These are phyloP conservation scores for Seladonia tumulorum DNA, from an alignment of 2,888 invertebrate species.

Conservation along the genomic window DNA sequence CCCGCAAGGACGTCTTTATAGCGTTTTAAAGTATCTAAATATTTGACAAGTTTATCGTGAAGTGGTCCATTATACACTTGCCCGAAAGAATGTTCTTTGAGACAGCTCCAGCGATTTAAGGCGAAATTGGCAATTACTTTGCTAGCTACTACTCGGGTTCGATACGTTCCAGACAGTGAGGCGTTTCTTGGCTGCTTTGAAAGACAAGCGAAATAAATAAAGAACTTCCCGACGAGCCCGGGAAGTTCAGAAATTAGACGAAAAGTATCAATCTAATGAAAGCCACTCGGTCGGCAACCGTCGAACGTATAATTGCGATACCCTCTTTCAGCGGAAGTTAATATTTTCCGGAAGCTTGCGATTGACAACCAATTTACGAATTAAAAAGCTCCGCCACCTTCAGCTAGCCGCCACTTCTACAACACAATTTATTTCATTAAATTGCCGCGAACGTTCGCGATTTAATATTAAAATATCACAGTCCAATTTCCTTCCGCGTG, in stretches of 20 bases:
- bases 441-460: background rate
- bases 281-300: background rate
- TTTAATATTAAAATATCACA: background rate
- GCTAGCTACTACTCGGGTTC: constrained; percentile 22
- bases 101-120: constrained; percentile 32
- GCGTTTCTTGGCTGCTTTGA: constrained; percentile 33
- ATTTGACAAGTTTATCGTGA: constrained; percentile 29
- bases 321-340: background rate
- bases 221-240: background rate
- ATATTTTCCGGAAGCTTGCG: background rate
- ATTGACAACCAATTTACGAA: background rate
- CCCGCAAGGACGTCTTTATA: constrained; percentile 1
- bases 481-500: background rate
- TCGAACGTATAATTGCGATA: background rate
- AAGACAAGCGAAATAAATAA: constrained; percentile 15
- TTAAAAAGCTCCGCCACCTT: background rate
- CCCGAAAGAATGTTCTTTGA: constrained; percentile 30
- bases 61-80: constrained; percentile 32
- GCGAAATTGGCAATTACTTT: constrained; percentile 54
- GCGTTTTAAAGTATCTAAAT: constrained; percentile 9
- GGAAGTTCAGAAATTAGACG: constrained; percentile 9
- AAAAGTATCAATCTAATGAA: background rate
- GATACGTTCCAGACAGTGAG: constrained; percentile 25
- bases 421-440: background rate
- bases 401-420: background rate